Evolutionary conservation across 1,140 invertebrate genomes (phyloP), one percentile per base, ranked within the genome.

Genomic region (Hyphantria cunea): DNA sequence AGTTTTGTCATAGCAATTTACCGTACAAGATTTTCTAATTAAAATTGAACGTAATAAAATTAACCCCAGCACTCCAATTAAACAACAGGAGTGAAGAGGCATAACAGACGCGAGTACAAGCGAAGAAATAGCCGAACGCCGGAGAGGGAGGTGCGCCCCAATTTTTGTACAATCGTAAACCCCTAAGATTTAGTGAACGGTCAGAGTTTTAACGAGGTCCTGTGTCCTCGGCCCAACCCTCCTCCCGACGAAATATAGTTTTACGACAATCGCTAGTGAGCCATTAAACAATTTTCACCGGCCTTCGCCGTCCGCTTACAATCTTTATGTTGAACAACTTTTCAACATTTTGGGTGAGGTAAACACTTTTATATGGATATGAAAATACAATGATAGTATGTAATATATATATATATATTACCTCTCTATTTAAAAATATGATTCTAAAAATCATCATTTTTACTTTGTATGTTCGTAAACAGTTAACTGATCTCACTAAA

Each of bases 101-200:
- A 12, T 34, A 3, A 39, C 7, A 39, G 37, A 54, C 39, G 48
- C 53, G 32, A 41, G 32, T 63, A 48, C 42, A 63, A 49, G 37
- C 0, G 42, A 63, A 45, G 37, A 44, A 51, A 61, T n/a, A 52
- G 45, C 45, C 9, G 9, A 39, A 39, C 53, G 33, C 34, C 39
- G 15, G 47, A 59, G 64, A 63, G 37, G 64, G 25, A 47, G 54
- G 5, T 59, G 41, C 53, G 67, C 53, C 70, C 74, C 73, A 82
- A 82, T 80, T 86, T 84, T 84, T 80, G 76, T 80, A 71, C 61
- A 78, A 80, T 76, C 84, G 77, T 86, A 86, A 84, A 86, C 74
- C 79, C 74, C 60, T 70, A 84, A 86, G 80, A 86, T 84, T 86
- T 84, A 86, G 55, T 74, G 80, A 74, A 82, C 76, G 84, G 75